phyloP scores from a whole-genome alignment of 2,888 invertebrate genomes.

The Pantelozetes paolii region DNA sequence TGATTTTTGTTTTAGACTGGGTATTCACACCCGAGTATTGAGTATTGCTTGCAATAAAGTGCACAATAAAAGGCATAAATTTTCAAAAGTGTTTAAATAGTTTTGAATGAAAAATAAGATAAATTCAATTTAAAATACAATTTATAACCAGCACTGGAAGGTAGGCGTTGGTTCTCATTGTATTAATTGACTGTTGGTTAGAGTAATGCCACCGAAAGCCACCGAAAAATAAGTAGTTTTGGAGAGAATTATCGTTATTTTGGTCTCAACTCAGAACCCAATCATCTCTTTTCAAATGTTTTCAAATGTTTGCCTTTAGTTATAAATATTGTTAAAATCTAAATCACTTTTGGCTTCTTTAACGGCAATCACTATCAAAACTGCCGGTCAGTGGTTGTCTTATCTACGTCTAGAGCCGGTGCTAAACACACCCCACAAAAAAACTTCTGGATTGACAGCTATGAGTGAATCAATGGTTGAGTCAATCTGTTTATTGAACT shows the following conservation, averaged over 20 bases:
- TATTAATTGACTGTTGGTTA: background rate
- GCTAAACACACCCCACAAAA: too few species aligned
- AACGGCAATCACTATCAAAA: too few species aligned
- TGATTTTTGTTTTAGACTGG: background rate
- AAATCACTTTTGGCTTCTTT: background rate
- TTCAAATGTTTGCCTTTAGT: background rate
- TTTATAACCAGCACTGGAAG: background rate
- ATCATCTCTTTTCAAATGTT: too few species aligned
- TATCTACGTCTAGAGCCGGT: too few species aligned
- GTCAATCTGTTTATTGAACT: too few species aligned
- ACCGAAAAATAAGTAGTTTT: background rate
- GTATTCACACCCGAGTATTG: slow-evolving; percentile 13
- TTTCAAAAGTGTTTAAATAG: background rate
- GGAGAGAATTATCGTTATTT: background rate
- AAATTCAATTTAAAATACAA: slow-evolving; percentile 12
- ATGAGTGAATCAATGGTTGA: too few species aligned
- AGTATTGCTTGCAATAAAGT: background rate
- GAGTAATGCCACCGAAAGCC: slow-evolving; percentile 12
- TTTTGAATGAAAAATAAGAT: background rate
- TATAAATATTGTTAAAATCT: background rate
- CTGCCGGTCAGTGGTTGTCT: too few species aligned
- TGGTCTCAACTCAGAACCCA: background rate
- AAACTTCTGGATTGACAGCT: too few species aligned
- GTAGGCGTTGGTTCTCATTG: slow-evolving; percentile 5
- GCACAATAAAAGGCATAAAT: background rate